Conservation (phyloP, 2,113 vertebrate species). For the Elephantulus edwardii region DNA sequence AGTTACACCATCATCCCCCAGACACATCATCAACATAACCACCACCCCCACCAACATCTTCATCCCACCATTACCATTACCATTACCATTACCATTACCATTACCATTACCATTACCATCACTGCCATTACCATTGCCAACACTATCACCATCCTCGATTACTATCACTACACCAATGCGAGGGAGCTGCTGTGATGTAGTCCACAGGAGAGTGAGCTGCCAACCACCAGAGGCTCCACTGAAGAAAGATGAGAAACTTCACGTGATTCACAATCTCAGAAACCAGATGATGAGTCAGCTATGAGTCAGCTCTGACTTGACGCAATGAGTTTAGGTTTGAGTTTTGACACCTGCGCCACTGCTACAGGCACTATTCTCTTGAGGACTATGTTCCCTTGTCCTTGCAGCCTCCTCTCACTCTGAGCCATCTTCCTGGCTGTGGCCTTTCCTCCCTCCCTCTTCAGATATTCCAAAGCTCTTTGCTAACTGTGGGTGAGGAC, state of each 20-base stretch:
- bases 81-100: background rate
- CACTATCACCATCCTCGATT: background rate
- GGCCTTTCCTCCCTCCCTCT: background rate
- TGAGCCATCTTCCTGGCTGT: background rate
- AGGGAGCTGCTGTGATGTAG: too few species aligned
- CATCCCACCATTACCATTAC: background rate
- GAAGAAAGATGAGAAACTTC: too few species aligned
- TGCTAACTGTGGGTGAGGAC: background rate
- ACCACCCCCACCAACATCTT: background rate
- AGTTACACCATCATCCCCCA: background rate
- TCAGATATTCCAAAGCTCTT: background rate
- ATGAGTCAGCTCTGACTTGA: too few species aligned
- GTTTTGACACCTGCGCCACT: too few species aligned
- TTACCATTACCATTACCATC: background rate
- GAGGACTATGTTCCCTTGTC: background rate
- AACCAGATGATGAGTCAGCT: too few species aligned
- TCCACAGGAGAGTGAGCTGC: too few species aligned
- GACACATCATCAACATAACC: background rate
- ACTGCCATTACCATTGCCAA: background rate
- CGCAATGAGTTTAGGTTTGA: too few species aligned
- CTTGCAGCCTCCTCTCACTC: too few species aligned
- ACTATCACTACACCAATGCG: background rate
- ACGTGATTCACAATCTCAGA: too few species aligned
- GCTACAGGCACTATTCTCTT: background rate
- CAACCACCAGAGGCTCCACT: too few species aligned